phyloP scores from a whole-genome alignment of 1,140 invertebrate species.

The Littorina saxatilis region DNA sequence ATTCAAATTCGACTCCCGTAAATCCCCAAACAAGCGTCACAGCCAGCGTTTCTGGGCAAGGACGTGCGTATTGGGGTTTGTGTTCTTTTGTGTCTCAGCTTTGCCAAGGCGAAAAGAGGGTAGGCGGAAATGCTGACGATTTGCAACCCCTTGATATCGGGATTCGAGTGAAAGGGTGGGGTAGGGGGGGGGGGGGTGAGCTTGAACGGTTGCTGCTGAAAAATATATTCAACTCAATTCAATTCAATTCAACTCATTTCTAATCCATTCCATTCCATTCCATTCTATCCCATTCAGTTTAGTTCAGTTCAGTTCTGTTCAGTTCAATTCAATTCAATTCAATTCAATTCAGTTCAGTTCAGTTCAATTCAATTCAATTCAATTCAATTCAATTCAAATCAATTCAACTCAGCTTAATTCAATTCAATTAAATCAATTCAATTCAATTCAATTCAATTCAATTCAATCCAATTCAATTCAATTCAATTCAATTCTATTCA shows the following conservation, averaged over 20 bases:
- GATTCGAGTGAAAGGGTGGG: not conserved
- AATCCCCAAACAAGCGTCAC: too few relatives aligned
- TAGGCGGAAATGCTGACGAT: not conserved
- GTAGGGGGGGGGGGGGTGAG: too few relatives aligned
- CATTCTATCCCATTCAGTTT: not conserved
- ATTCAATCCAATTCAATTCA: not conserved
- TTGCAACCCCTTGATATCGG: not conserved
- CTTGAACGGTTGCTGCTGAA: not conserved
- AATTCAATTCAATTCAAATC: not conserved
- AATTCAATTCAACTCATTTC: not conserved
- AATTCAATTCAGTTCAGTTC: not conserved
- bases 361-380: not conserved
- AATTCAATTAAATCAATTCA: not conserved
- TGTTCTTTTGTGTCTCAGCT: not conserved
- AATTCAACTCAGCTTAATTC: not conserved
- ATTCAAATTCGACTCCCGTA: too few relatives aligned
- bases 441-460: not conserved
- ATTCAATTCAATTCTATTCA: not conserved
- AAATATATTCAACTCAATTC: not conserved
- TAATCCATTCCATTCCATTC: not conserved
- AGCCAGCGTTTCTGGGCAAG: too few relatives aligned
- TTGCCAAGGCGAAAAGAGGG: not conserved
- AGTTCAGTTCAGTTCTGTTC: not conserved
- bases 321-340: not conserved
- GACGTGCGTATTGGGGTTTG: constrained; percentile 36